Percentiles rank a stretch among this genome's conserved stretches.
These are phyloP conservation scores for Clusia tigrina DNA, from an alignment of 2,888 invertebrate genomes.

Conservation along the genomic window DNA sequence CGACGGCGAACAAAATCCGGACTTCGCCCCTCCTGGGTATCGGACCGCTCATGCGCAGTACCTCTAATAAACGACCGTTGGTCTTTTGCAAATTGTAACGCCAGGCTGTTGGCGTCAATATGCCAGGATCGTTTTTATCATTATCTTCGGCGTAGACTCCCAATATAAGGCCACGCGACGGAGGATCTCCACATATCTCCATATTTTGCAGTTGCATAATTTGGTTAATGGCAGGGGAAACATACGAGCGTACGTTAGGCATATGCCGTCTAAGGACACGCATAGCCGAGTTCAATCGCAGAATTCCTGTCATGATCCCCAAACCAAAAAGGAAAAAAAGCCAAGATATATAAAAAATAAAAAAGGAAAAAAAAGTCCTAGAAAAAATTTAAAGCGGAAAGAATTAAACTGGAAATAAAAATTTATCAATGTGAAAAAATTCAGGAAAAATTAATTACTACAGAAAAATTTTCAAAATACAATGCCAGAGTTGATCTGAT, in stretches of 20 bases:
- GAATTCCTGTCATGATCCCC: no score
- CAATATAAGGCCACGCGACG: constrained; percentile 68
- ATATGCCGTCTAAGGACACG: no score
- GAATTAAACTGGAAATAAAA: no score
- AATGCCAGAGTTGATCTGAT: no score
- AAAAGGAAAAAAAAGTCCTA: no score
- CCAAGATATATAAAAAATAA: no score
- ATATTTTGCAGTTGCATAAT: constrained; percentile 55
- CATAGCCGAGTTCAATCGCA: no score
- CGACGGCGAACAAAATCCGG: constrained; percentile 73
- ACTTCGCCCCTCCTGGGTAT: constrained; percentile 67
- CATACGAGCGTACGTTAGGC: constrained; percentile 45
- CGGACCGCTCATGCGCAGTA: constrained; percentile 66
- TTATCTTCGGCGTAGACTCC: constrained; percentile 72
- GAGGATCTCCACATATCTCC: constrained; percentile 58
- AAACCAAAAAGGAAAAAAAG: no score
- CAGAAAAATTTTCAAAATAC: no score
- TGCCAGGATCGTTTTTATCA: constrained; percentile 66
- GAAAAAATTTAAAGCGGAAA: no score
- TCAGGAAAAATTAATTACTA: no score
- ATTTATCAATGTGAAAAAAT: no score
- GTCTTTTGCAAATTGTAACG: constrained; percentile 67
- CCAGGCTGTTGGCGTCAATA: constrained; percentile 70
- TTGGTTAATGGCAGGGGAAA: constrained; percentile 55
- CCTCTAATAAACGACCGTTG: constrained; percentile 68